Conservation (phyloP, 2,113 vertebrate species). For the Hymenochirus boettgeri region DNA sequence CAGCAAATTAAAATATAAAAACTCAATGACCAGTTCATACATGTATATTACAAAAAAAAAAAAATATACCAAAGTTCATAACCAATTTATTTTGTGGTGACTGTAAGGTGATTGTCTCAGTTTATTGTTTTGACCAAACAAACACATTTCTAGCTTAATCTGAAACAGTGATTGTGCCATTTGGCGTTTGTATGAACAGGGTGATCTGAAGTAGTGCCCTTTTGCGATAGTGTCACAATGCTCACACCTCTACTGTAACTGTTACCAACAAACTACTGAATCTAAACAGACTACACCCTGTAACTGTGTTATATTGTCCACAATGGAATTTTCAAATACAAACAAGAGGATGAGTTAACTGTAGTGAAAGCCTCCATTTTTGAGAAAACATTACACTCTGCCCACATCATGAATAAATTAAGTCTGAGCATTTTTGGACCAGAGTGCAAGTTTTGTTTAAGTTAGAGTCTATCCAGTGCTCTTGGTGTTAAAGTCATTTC, state of each 20-base stretch:
- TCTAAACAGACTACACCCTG: slow-evolving; percentile 97
- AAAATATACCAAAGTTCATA: slow-evolving; percentile 81
- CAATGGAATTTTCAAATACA: slow-evolving; percentile 92
- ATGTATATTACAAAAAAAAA: slow-evolving; percentile 92
- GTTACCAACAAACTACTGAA: slow-evolving; percentile 98
- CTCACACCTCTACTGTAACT: slow-evolving; percentile 93
- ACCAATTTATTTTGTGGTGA: slow-evolving; percentile 82
- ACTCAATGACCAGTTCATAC: slow-evolving; percentile 97
- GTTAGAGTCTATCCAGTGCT: slow-evolving; percentile 68
- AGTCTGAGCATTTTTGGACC: slow-evolving; percentile 75
- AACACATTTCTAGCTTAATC: slow-evolving; percentile 88
- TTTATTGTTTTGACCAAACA: slow-evolving; percentile 87
- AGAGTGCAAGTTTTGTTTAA: slow-evolving; percentile 74
- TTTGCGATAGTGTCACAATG: slow-evolving; percentile 86
- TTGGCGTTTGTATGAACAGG: slow-evolving; percentile 81
- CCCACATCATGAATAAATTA: slow-evolving; percentile 68
- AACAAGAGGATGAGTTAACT: slow-evolving; percentile 85
- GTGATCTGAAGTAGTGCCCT: slow-evolving; percentile 96
- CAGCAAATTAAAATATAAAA: slow-evolving; percentile 98
- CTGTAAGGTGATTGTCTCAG: slow-evolving; percentile 99
- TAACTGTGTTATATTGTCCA: slow-evolving; percentile 94
- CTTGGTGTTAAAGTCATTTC: slow-evolving; percentile 61
- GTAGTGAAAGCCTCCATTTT: slow-evolving; percentile 86
- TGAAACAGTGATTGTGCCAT: slow-evolving; percentile 84
- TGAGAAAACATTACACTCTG: slow-evolving; percentile 75